These are phyloP conservation scores for Chrysina gloriosa DNA, from an alignment of 2,888 invertebrate genomes.

Conservation along the genomic window DNA sequence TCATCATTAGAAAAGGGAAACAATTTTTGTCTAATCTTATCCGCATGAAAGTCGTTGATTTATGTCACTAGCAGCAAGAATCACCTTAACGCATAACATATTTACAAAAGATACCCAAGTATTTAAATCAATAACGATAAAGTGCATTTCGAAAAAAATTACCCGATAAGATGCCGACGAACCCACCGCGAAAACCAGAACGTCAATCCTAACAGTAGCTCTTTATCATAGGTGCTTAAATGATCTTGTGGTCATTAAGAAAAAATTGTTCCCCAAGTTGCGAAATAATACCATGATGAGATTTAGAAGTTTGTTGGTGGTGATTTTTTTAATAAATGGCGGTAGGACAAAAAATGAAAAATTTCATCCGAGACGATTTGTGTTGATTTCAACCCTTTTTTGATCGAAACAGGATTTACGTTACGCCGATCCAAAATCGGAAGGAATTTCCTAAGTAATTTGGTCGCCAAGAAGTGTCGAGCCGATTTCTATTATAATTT, in stretches of 20 bases:
- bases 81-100: too few species aligned
- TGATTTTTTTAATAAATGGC: not conserved
- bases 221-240: not conserved
- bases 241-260: too few species aligned
- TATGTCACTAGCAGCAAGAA: too few species aligned
- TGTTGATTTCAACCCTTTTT: not conserved
- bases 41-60: too few species aligned
- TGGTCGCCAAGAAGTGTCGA: conserved; percentile 67
- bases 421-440: not conserved
- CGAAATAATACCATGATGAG: not conserved
- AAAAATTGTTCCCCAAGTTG: too few species aligned
- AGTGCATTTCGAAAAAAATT: not conserved
- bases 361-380: not conserved
- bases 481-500: conserved; percentile 82
- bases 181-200: too few species aligned
- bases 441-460: not conserved
- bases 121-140: conserved; percentile 18
- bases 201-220: not conserved
- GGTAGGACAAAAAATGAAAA: not conserved
- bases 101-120: too few species aligned
- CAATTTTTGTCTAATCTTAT: too few species aligned
- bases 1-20: too few species aligned
- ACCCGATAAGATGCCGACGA: conserved; percentile 4
- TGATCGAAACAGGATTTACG: not conserved
- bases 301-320: not conserved